phyloP scores from a whole-genome alignment of 2,113 vertebrate species.

The Turnix velox region DNA sequence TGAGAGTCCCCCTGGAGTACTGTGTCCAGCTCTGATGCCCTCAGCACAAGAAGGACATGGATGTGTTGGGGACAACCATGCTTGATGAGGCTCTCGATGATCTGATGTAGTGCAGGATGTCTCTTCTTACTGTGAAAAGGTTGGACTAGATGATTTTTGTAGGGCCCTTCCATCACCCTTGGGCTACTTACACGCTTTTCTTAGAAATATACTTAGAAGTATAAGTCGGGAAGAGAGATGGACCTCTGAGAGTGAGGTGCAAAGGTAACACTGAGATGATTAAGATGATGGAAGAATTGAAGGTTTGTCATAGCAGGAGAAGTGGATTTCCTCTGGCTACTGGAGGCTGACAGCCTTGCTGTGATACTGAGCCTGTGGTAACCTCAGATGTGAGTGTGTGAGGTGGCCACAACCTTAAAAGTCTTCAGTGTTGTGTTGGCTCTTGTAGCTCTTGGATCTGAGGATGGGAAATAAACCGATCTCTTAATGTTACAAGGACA shows the following conservation, averaged over 20 bases:
- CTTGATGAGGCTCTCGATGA: too few relatives aligned
- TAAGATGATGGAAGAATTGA: accelerated
- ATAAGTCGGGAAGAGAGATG: not conserved
- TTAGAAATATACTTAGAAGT: not conserved
- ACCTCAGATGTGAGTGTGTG: not conserved
- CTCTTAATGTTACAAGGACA: not conserved
- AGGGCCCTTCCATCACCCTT: too few relatives aligned
- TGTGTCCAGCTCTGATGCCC: too few relatives aligned
- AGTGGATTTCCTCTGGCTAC: not conserved
- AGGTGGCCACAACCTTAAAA: not conserved
- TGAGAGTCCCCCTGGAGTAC: too few relatives aligned
- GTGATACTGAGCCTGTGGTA: not conserved
- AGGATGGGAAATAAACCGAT: not conserved
- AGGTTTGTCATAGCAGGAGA: not conserved
- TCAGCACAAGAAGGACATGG: too few relatives aligned
- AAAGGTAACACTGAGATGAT: not conserved
- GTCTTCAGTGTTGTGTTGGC: not conserved
- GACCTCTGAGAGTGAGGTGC: not conserved
- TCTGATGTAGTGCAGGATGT: too few relatives aligned
- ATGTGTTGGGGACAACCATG: too few relatives aligned
- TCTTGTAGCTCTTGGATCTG: not conserved
- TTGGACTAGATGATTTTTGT: too few relatives aligned
- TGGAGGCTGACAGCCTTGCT: not conserved
- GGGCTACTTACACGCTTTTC: not conserved
- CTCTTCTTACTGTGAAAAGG: too few relatives aligned